These are phyloP conservation scores for Ictalurus punctatus DNA, from an alignment of 2,113 vertebrate species.

Conservation along the genomic window DNA sequence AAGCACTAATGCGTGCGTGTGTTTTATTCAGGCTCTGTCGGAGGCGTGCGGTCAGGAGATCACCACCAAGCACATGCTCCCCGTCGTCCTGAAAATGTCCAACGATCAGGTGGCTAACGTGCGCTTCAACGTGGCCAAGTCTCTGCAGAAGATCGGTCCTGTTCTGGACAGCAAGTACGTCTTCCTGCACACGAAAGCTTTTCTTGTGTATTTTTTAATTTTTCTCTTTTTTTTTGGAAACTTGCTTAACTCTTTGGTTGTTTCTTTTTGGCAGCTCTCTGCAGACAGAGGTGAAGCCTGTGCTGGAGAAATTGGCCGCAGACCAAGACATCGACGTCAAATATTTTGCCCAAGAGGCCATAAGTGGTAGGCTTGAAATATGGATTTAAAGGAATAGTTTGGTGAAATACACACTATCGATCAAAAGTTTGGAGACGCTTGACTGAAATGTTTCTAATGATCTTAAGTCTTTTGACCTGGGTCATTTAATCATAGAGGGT, in stretches of 20 bases:
- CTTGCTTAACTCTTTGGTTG: too few species aligned
- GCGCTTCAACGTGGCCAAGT: constrained; percentile 92
- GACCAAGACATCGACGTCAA: constrained; percentile 90
- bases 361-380: constrained; percentile 75
- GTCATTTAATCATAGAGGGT: too few species aligned
- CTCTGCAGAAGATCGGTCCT: constrained; percentile 87
- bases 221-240: background rate
- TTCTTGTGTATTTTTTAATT: background rate
- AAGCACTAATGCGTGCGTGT: background rate
- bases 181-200: background rate
- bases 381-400: background rate
- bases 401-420: background rate
- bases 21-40: constrained; percentile 75
- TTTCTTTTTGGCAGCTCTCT: constrained; percentile 71
- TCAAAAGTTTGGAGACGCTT: too few species aligned
- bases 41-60: constrained; percentile 87
- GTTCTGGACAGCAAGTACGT: constrained; percentile 82
- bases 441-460: too few species aligned
- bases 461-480: too few species aligned
- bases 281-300: constrained; percentile 83
- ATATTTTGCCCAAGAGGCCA: constrained; percentile 90
- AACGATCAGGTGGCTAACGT: constrained; percentile 91
- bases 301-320: constrained; percentile 83
- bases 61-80: constrained; percentile 90
- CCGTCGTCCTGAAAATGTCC: constrained; percentile 88